Evolutionary conservation across 1,140 invertebrate species (phyloP).

Genomic region (Zaprionus africanus): DNA sequence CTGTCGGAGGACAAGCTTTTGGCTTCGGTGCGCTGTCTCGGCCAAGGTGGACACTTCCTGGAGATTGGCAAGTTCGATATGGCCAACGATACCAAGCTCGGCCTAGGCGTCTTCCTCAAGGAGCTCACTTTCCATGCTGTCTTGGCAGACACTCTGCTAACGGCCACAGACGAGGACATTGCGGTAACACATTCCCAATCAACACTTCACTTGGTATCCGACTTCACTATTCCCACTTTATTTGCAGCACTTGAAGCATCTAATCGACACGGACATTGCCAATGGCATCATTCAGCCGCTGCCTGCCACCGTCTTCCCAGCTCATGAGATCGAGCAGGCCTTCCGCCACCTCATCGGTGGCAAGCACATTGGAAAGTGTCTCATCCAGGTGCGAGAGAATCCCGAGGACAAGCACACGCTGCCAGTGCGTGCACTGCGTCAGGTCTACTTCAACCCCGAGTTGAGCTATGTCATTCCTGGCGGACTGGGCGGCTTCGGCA

Average conservation of each 20-base stretch:
- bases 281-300: slow-evolving; percentile 88
- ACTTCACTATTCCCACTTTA: neutral
- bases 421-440: slow-evolving; percentile 65
- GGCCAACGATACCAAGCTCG: slow-evolving; percentile 87
- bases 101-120: slow-evolving; percentile 91
- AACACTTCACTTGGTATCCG: neutral
- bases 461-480: slow-evolving; percentile 87
- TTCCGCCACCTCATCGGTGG: slow-evolving; percentile 92
- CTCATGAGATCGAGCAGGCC: slow-evolving; percentile 87
- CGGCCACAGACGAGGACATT: slow-evolving; percentile 85
- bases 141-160: slow-evolving; percentile 91
- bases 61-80: slow-evolving; percentile 93
- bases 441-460: slow-evolving; percentile 85
- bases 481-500: slow-evolving; percentile 95
- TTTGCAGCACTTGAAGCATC: slow-evolving; percentile 63
- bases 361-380: slow-evolving; percentile 95
- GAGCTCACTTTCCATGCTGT: slow-evolving; percentile 95
- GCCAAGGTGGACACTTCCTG: slow-evolving; percentile 88
- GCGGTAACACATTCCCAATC: slow-evolving; percentile 55
- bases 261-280: slow-evolving; percentile 72
- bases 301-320: slow-evolving; percentile 86
- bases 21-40: slow-evolving; percentile 92
- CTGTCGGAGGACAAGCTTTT: slow-evolving; percentile 88
- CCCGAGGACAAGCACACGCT: slow-evolving; percentile 55
- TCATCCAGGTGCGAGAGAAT: slow-evolving; percentile 70